Conservation (phyloP, 2,797 vertebrate genomes). For the Carcharodon carcharias region DNA sequence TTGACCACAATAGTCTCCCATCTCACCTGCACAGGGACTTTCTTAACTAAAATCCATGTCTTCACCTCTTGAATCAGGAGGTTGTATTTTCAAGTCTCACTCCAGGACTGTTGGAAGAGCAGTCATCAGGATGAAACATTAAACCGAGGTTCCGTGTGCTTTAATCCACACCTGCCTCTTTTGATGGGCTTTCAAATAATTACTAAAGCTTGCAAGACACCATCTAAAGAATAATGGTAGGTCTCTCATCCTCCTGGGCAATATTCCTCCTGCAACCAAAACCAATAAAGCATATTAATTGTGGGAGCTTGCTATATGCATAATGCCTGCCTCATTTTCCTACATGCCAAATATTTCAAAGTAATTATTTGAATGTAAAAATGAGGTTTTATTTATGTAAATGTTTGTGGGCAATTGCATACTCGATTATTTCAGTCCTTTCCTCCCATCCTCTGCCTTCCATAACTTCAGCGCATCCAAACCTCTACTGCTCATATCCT, state of each 20-base stretch:
- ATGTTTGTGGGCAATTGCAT: neutral
- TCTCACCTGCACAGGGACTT: neutral
- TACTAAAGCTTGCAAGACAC: neutral
- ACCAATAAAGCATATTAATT: neutral
- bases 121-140: neutral
- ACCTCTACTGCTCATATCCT: too few species aligned
- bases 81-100: neutral
- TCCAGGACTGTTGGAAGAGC: neutral
- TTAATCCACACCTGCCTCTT: neutral
- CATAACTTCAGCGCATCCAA: neutral
- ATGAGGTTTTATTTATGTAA: neutral
- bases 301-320: neutral
- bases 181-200: neutral
- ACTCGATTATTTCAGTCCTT: neutral
- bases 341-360: neutral
- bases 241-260: neutral
- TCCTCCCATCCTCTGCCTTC: neutral
- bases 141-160: neutral
- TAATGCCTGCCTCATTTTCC: neutral
- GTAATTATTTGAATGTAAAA: neutral
- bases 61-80: neutral
- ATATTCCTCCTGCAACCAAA: neutral
- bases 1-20: too few species aligned
- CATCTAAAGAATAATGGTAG: neutral
- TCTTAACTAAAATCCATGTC: neutral